Percentiles rank a stretch among this genome's conserved stretches.
Evolutionary conservation across 2,113 vertebrate genomes (phyloP).

Genomic region (Potamarius usumacintae): DNA sequence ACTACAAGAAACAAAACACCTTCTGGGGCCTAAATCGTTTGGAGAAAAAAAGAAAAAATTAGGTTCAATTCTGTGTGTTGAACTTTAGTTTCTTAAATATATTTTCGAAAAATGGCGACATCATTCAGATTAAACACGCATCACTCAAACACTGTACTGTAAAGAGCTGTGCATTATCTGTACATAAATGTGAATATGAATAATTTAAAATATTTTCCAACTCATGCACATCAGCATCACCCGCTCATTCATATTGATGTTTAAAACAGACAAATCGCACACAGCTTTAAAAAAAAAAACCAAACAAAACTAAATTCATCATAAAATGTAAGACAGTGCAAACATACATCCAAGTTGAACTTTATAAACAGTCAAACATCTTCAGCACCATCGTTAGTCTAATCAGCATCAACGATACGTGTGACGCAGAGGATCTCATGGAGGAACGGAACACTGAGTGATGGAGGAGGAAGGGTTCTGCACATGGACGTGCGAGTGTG

Average conservation of each 20-base stretch:
- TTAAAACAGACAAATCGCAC: constrained; percentile 62
- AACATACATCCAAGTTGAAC: constrained; percentile 74
- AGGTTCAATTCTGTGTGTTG: not conserved
- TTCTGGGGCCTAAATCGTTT: not conserved
- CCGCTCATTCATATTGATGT: constrained; percentile 55
- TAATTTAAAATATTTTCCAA: constrained; percentile 43
- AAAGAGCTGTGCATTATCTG: constrained; percentile 39
- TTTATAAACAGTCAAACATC: constrained; percentile 69
- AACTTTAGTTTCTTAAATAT: not conserved
- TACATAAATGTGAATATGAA: constrained; percentile 53
- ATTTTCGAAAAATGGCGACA: constrained; percentile 1
- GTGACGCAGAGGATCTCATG: constrained; percentile 53
- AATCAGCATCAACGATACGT: constrained; percentile 74
- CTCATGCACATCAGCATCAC: constrained; percentile 49
- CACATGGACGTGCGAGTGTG: not conserved
- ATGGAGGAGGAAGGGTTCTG: constrained; percentile 13
- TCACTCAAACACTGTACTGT: constrained; percentile 42
- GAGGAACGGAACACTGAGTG: constrained; percentile 26
- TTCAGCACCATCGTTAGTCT: constrained; percentile 78
- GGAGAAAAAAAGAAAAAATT: not conserved
- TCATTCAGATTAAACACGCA: constrained; percentile 16
- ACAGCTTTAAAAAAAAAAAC: constrained; percentile 57
- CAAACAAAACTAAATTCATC: constrained; percentile 56
- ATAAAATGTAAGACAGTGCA: constrained; percentile 68
- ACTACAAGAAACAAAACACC: not conserved